phyloP scores from a whole-genome alignment of 2,797 vertebrate species.

The Siniperca obscura region DNA sequence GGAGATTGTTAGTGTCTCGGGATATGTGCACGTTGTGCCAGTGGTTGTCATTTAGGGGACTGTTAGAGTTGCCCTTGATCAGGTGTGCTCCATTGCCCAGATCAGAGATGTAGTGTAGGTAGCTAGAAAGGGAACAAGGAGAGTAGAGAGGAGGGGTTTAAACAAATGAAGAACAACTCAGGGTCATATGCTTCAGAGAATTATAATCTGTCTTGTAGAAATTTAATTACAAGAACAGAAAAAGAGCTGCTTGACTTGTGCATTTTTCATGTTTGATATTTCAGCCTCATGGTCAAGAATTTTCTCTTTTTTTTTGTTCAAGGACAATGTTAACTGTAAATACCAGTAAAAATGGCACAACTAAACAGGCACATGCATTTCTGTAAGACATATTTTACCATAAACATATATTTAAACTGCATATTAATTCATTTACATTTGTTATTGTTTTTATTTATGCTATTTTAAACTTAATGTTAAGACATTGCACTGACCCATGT shows the following conservation, averaged over 20 bases:
- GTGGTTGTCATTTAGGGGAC: conserved; percentile 97
- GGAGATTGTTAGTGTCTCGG: conserved; percentile 96
- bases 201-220: conserved; percentile 61
- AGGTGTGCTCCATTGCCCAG: conserved; percentile 97
- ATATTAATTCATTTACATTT: not conserved
- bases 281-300: conserved; percentile 35
- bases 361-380: not conserved
- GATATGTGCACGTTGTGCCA: conserved; percentile 99
- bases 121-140: conserved; percentile 80
- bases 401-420: conserved; percentile 14
- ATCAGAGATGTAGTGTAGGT: conserved; percentile 98
- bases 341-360: not conserved
- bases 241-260: conserved; percentile 41
- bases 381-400: conserved; percentile 3
- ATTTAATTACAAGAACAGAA: conserved; percentile 48
- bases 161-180: conserved; percentile 58
- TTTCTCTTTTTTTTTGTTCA: conserved; percentile 26
- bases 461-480: not conserved
- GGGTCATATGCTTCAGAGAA: conserved; percentile 53
- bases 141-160: conserved; percentile 35
- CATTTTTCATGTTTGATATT: conserved; percentile 50
- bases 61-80: conserved; percentile 98
- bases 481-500: not conserved
- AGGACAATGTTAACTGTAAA: conserved; percentile 22
- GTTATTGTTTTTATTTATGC: not conserved